Evolutionary conservation across 2,797 vertebrate species (phyloP).

Genomic region (Rhinogobio ventralis): DNA sequence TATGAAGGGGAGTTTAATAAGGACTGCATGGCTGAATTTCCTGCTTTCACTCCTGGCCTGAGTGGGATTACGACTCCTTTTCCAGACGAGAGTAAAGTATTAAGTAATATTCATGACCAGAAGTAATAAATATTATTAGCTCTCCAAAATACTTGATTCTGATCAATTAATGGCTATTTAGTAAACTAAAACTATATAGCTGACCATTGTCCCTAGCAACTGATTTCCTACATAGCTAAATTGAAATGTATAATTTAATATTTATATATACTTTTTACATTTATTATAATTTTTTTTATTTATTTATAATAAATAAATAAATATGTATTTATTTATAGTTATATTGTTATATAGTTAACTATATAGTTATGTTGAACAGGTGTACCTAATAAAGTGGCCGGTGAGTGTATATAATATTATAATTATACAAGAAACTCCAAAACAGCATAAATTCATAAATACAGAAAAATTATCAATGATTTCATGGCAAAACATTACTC

Average conservation of each 20-base stretch:
- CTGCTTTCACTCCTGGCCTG: conserved; percentile 50
- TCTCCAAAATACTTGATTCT: not conserved
- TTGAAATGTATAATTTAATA: not conserved
- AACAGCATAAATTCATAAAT: too few species aligned
- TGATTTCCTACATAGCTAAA: not conserved
- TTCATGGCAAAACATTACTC: too few species aligned
- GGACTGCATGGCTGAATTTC: conserved; percentile 73
- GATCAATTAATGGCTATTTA: not conserved
- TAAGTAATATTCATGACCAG: not conserved
- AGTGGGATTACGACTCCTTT: conserved; percentile 53
- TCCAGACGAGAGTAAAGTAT: conserved; percentile 70
- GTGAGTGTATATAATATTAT: not conserved
- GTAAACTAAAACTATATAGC: not conserved
- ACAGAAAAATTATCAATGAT: too few species aligned
- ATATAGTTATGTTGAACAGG: not conserved
- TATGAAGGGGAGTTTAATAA: conserved; percentile 81
- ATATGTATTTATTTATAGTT: too few species aligned
- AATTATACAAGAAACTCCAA: too few species aligned
- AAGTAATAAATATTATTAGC: not conserved
- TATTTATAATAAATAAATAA: too few species aligned
- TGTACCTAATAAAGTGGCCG: not conserved
- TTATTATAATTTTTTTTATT: not conserved
- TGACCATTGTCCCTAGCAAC: not conserved
- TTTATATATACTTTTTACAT: not conserved
- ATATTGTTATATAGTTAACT: too few species aligned